phyloP scores from a whole-genome alignment of 1,140 invertebrate genomes.

The Cotesia vestalis region DNA sequence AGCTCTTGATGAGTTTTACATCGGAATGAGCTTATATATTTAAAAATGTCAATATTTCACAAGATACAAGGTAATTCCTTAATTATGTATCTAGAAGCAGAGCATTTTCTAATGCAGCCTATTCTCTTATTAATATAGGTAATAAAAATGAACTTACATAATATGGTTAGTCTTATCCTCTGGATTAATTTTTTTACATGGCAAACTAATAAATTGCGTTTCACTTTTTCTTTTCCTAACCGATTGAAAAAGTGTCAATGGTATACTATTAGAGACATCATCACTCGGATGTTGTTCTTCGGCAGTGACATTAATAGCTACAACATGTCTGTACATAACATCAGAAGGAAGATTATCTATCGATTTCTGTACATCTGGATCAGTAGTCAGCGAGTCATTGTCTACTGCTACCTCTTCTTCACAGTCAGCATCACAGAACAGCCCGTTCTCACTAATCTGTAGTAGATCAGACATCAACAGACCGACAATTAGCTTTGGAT shows the following conservation, averaged over 20 bases:
- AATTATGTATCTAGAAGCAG: no score
- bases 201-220: conserved; percentile 55
- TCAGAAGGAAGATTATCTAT: conserved; percentile 32
- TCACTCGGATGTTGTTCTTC: neutral
- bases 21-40: no score
- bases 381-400: conserved; percentile 43
- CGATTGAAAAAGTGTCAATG: conserved; percentile 54
- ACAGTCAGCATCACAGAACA: conserved; percentile 55
- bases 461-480: neutral
- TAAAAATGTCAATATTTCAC: no score
- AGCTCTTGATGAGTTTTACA: no score
- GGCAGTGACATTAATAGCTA: conserved; percentile 14
- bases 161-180: conserved; percentile 52
- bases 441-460: conserved; percentile 57
- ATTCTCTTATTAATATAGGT: neutral
- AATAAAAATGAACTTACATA: conserved; percentile 42
- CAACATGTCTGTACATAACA: conserved; percentile 12
- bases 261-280: conserved; percentile 54
- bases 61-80: no score
- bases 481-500: neutral
- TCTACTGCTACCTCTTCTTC: conserved; percentile 47
- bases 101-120: no score
- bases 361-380: conserved; percentile 31
- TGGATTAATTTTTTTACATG: conserved; percentile 60
- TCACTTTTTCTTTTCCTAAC: conserved; percentile 62